A percentile compares a stretch with the other conserved stretches of the same genome.
Evolutionary conservation across 1,140 invertebrate genomes (phyloP).

Genomic region (Dolichoris vasculosae): DNA sequence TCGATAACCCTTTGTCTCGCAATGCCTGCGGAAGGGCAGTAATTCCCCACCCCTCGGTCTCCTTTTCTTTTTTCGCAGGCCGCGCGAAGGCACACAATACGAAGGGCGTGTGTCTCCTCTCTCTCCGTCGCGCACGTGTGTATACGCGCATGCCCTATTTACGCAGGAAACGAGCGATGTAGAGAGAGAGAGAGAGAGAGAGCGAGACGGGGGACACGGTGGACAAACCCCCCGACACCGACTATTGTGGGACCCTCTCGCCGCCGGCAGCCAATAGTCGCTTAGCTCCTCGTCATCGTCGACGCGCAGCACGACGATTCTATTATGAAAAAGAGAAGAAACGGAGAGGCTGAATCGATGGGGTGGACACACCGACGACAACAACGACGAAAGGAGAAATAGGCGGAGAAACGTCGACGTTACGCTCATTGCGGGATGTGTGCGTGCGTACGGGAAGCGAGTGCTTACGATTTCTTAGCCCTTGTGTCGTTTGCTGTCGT

Average conservation of each 20-base stretch:
- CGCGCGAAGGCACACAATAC: slow-evolving; percentile 59
- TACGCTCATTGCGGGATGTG: neutral
- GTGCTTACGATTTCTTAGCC: neutral
- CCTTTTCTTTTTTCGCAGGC: slow-evolving; percentile 7
- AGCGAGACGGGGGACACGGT: slow-evolving; percentile 52
- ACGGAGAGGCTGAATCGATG: slow-evolving; percentile 44
- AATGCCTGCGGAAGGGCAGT: slow-evolving; percentile 62
- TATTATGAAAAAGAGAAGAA: slow-evolving; percentile 57
- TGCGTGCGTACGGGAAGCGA: neutral
- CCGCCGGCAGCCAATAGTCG: slow-evolving; percentile 61
- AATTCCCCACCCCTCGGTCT: neutral
- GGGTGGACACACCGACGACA: slow-evolving; percentile 18
- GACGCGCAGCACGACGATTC: slow-evolving; percentile 58
- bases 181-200: slow-evolving; percentile 35
- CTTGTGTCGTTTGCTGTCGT: slow-evolving; percentile 39
- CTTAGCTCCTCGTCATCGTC: slow-evolving; percentile 24
- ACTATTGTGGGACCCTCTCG: slow-evolving; percentile 60
- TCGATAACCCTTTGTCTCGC: slow-evolving; percentile 65
- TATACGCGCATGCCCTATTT: slow-evolving; percentile 67
- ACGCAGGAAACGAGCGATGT: slow-evolving; percentile 59
- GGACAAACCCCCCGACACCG: slow-evolving; percentile 61
- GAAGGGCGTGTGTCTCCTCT: slow-evolving; percentile 69
- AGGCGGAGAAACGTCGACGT: slow-evolving; percentile 24
- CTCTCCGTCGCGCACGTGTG: slow-evolving; percentile 27
- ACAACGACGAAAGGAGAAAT: neutral